Conservation (phyloP, 2,888 invertebrate species). For the Eudasyphora cyanicolor region DNA sequence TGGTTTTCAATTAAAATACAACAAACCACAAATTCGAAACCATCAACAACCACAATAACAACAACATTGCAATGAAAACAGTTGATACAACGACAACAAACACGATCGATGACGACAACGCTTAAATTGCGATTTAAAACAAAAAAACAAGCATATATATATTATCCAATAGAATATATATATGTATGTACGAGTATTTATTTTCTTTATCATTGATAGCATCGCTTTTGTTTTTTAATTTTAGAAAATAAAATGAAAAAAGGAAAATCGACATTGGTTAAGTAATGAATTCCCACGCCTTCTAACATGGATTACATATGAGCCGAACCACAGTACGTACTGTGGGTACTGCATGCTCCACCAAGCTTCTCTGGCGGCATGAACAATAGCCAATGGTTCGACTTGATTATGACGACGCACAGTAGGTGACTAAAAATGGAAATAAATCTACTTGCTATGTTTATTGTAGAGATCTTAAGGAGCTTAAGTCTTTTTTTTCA, state of each 20-base stretch:
- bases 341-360: neutral
- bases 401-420: too few species aligned
- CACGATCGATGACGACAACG: neutral
- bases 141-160: too few species aligned
- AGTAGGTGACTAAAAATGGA: too few species aligned
- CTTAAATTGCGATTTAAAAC: neutral
- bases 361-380: slow-evolving; percentile 6
- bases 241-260: slow-evolving; percentile 16
- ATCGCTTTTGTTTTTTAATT: neutral
- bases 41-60: neutral
- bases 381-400: neutral
- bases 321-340: too few species aligned
- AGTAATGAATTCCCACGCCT: slow-evolving; percentile 55
- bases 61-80: too few species aligned
- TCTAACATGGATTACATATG: neutral
- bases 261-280: too few species aligned
- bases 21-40: neutral
- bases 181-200: neutral
- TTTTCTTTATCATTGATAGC: slow-evolving; percentile 11
- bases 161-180: neutral
- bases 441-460: too few species aligned
- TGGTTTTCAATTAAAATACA: slow-evolving; percentile 1
- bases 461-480: too few species aligned
- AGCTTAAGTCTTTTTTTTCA: too few species aligned
- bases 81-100: neutral